Conservation (phyloP, 2,888 invertebrate species). For the Nasonovia ribisnigri region DNA sequence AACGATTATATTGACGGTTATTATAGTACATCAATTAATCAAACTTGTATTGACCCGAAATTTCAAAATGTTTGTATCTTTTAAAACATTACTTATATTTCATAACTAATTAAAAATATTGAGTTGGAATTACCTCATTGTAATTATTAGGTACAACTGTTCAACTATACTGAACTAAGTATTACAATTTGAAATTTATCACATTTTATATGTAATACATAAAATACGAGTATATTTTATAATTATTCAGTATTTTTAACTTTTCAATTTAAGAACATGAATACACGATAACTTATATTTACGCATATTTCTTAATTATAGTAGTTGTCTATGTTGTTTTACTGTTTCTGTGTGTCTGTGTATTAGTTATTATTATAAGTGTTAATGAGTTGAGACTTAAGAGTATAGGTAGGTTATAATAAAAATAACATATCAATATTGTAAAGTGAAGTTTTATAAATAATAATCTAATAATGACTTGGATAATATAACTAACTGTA, state of each 20-base stretch:
- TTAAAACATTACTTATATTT: background rate
- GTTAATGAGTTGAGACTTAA: background rate
- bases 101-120: background rate
- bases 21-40: background rate
- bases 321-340: background rate
- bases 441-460: background rate
- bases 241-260: background rate
- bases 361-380: background rate
- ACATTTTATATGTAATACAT: background rate
- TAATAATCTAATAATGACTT: background rate
- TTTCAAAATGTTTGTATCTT: background rate
- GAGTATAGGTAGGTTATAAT: background rate
- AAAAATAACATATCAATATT: background rate
- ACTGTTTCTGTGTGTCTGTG: background rate
- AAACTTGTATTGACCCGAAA: background rate
- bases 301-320: background rate
- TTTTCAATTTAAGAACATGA: background rate
- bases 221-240: background rate
- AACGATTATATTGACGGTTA: background rate
- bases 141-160: background rate
- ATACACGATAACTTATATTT: background rate
- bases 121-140: background rate
- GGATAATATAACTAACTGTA: background rate
- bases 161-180: background rate
- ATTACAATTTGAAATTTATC: background rate